These are phyloP conservation scores for Mustela lutreola DNA, from an alignment of 2,113 vertebrate genomes.

Conservation along the genomic window DNA sequence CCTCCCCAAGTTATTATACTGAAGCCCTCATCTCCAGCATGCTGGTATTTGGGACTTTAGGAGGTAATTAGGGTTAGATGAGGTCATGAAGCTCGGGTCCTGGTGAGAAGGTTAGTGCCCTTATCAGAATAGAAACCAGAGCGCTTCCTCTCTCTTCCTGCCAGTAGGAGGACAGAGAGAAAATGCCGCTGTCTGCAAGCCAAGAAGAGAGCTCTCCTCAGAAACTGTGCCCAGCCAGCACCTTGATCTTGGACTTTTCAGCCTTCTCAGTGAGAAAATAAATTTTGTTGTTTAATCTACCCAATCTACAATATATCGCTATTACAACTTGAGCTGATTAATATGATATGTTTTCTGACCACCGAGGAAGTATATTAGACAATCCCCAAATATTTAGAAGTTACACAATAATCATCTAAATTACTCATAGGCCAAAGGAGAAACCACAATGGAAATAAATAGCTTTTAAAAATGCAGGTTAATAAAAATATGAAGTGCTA, in stretches of 20 bases:
- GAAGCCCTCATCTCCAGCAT: background rate
- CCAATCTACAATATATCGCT: background rate
- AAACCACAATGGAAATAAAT: background rate
- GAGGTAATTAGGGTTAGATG: background rate
- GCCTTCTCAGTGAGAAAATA: background rate
- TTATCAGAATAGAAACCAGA: background rate
- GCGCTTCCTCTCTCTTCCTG: background rate
- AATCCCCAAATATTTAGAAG: background rate
- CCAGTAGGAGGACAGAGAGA: background rate
- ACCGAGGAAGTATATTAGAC: background rate
- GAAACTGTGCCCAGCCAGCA: background rate
- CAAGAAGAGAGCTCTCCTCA: background rate
- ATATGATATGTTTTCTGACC: background rate
- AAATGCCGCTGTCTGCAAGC: background rate
- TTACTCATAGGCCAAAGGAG: background rate
- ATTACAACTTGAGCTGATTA: background rate
- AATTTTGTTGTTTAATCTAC: background rate
- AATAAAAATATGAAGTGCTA: slow-evolving; percentile 29
- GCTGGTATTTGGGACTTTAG: background rate
- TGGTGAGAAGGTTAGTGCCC: background rate
- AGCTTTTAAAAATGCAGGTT: background rate
- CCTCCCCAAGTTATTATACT: background rate
- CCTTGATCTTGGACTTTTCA: background rate
- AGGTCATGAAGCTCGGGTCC: too few relatives aligned
- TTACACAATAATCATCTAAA: slow-evolving; percentile 15